Conservation (phyloP, 2,797 vertebrate genomes). For the Falco peregrinus region DNA sequence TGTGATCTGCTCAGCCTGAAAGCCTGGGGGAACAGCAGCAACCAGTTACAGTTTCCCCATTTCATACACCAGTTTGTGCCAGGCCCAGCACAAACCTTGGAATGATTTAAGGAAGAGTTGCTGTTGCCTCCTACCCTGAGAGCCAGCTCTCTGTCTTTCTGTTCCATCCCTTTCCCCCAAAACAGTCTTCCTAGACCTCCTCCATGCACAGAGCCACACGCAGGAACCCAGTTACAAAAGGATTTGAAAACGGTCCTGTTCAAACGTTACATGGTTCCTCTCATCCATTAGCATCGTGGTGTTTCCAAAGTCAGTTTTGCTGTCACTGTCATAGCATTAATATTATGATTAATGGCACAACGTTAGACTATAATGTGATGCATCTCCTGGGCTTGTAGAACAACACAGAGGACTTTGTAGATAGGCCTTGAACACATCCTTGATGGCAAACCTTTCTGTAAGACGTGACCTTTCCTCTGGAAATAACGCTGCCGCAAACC, state of each 20-base stretch:
- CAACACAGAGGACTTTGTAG: not conserved
- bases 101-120: not conserved
- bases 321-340: not conserved
- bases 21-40: not conserved
- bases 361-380: not conserved
- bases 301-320: not conserved
- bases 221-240: not conserved
- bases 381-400: not conserved
- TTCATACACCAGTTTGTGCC: not conserved
- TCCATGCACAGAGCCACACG: rapidly evolving
- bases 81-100: not conserved
- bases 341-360: not conserved
- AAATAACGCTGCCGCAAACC: not conserved
- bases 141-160: not conserved
- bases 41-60: not conserved
- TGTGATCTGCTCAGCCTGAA: slow-evolving; percentile 30
- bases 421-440: not conserved
- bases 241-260: not conserved
- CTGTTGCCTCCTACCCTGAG: not conserved
- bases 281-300: not conserved
- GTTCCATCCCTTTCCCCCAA: not conserved
- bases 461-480: slow-evolving; percentile 36
- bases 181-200: not conserved
- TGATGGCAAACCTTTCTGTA: not conserved
- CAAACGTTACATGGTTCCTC: rapidly evolving